These are phyloP conservation scores for Drosophila yakuba DNA, from an alignment of 1,140 invertebrate genomes.

Conservation along the genomic window DNA sequence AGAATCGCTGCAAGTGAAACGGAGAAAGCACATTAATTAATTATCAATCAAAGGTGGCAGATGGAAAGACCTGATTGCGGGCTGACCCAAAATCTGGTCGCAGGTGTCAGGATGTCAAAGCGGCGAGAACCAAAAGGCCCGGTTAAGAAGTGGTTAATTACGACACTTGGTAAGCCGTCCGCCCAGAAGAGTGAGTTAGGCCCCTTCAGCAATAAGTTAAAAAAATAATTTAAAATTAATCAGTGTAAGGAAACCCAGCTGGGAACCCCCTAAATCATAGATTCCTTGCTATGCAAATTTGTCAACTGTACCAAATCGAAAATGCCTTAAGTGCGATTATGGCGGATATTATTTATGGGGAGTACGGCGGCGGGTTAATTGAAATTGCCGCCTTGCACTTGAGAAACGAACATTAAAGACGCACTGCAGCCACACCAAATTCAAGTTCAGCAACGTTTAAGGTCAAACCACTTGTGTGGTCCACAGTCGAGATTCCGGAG, in stretches of 20 bases:
- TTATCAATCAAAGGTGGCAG: constrained; percentile 62
- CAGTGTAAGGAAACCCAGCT: constrained; percentile 7
- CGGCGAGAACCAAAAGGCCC: constrained; percentile 10
- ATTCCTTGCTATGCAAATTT: constrained; percentile 39
- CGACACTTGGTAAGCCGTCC: constrained; percentile 35
- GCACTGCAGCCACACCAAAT: constrained; percentile 40
- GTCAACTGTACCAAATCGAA: constrained; percentile 23
- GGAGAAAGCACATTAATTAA: constrained; percentile 76
- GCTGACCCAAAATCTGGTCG: constrained; percentile 48
- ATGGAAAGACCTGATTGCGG: constrained; percentile 55
- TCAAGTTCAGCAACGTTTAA: constrained; percentile 73
- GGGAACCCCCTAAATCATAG: constrained; percentile 34
- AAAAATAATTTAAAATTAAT: background rate
- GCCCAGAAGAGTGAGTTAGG: constrained; percentile 2
- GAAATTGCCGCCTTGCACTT: constrained; percentile 51
- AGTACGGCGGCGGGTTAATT: constrained; percentile 33
- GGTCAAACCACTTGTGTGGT: constrained; percentile 81
- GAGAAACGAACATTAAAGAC: constrained; percentile 23
- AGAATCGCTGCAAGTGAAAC: constrained; percentile 89
- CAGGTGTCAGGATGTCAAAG: constrained; percentile 63
- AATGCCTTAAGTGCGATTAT: constrained; percentile 30
- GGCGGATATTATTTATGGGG: constrained; percentile 26
- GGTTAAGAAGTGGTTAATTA: constrained; percentile 61
- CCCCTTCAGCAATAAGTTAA: background rate
- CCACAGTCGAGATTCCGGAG: background rate